Percentiles rank a stretch among this genome's conserved stretches.
phyloP scores from a whole-genome alignment of 1,140 invertebrate species.

The Goniozus legneri region DNA sequence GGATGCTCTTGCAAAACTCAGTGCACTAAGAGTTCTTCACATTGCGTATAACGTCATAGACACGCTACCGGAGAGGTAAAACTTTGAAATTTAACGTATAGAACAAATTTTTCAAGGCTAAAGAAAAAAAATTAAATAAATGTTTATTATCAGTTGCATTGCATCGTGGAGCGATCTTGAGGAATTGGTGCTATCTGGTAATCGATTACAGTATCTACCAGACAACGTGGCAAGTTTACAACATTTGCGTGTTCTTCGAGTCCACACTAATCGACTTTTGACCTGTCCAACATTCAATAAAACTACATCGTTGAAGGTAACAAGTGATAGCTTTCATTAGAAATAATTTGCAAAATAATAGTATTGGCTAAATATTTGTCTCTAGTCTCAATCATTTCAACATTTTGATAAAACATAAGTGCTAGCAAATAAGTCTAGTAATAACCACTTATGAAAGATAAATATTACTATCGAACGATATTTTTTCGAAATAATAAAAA shows the following conservation, averaged over 20 bases:
- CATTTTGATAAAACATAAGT: too few relatives aligned
- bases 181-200: slow-evolving; percentile 79
- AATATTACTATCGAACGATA: background rate
- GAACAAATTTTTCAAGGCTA: too few relatives aligned
- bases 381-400: too few relatives aligned
- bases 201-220: slow-evolving; percentile 72
- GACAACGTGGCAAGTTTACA: slow-evolving; percentile 69
- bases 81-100: slow-evolving; percentile 4
- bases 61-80: slow-evolving; percentile 65
- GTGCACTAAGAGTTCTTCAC: slow-evolving; percentile 67
- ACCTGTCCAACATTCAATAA: slow-evolving; percentile 73
- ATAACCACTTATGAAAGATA: background rate
- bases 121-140: background rate
- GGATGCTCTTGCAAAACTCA: slow-evolving; percentile 65
- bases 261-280: slow-evolving; percentile 77
- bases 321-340: slow-evolving; percentile 2
- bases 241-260: slow-evolving; percentile 70
- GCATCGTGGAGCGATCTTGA: slow-evolving; percentile 74
- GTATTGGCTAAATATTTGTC: slow-evolving; percentile 6
- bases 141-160: slow-evolving; percentile 58
- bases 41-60: slow-evolving; percentile 76
- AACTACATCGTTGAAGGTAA: slow-evolving; percentile 66
- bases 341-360: background rate
- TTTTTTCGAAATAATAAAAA: too few relatives aligned
- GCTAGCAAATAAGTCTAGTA: background rate